A percentile compares a stretch with the other conserved stretches of the same genome.
Conservation (phyloP, 2,113 vertebrate genomes). For the Chloropsis hardwickii region DNA sequence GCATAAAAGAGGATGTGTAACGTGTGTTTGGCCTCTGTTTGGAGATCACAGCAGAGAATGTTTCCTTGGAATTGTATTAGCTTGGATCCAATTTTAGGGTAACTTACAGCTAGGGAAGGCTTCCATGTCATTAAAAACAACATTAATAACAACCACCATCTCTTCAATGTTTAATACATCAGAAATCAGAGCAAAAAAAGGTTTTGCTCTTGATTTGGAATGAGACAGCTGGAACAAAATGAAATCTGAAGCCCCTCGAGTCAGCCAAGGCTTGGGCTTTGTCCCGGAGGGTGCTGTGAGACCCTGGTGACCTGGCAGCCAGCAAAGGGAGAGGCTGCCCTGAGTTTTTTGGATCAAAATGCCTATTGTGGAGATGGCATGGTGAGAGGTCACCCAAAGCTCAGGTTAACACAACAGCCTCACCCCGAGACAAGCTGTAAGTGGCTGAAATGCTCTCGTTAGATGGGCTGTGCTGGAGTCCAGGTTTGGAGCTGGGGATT, state of each 20-base stretch:
- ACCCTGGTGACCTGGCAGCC: not conserved
- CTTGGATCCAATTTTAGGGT: not conserved
- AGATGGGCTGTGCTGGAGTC: not conserved
- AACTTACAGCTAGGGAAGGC: not conserved
- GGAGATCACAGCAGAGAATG: not conserved
- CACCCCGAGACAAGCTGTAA: not conserved
- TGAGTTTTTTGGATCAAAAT: not conserved
- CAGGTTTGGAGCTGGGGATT: not conserved
- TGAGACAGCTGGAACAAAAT: not conserved
- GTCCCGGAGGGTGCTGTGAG: not conserved
- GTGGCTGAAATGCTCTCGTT: accelerated
- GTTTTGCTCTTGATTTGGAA: not conserved
- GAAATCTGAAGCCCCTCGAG: accelerated
- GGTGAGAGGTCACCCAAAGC: accelerated
- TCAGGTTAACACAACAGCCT: not conserved
- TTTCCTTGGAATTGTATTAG: not conserved
- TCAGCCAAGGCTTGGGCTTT: not conserved
- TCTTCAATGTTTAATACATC: not conserved
- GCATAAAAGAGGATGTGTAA: not conserved
- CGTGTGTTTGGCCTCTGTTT: not conserved
- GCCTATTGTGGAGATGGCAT: not conserved
- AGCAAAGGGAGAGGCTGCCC: not conserved
- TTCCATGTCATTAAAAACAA: not conserved
- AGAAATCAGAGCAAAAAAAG: not conserved
- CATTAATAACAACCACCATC: not conserved